Conservation (phyloP, 2,797 vertebrate genomes). For the Dermochelys coriacea region DNA sequence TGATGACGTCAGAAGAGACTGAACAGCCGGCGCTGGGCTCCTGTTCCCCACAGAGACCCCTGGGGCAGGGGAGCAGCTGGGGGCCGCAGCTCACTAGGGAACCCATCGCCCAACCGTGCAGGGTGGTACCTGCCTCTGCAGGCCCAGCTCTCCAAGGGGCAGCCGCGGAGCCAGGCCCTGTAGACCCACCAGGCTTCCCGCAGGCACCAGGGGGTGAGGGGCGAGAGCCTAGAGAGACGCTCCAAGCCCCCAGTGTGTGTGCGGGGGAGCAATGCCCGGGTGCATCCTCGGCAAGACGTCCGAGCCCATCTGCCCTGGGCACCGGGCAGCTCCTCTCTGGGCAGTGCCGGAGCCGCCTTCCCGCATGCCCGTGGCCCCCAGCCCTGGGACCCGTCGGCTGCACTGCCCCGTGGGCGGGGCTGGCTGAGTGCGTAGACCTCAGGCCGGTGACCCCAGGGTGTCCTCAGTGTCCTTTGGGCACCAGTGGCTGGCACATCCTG, state of each 20-base stretch:
- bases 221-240: background rate
- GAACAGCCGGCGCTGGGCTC: background rate
- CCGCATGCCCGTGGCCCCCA: too few relatives aligned
- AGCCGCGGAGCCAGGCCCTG: background rate
- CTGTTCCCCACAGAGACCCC: background rate
- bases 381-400: background rate
- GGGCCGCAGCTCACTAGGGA: background rate
- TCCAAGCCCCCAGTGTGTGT: background rate
- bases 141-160: background rate
- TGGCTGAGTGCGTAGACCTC: background rate
- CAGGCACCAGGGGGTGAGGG: background rate
- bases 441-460: background rate
- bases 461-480: background rate
- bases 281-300: background rate
- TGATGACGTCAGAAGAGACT: conserved; percentile 17
- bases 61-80: background rate
- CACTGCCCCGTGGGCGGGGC: background rate
- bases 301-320: background rate
- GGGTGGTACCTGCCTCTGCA: background rate
- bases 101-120: background rate
- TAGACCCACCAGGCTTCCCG: background rate
- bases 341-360: too few relatives aligned
- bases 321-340: background rate
- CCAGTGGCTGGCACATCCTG: background rate
- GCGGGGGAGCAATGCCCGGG: background rate